A percentile compares a stretch with the other conserved stretches of the same genome.
Evolutionary conservation across 2,113 vertebrate species (phyloP).

Genomic region (Hepsetus odoe): DNA sequence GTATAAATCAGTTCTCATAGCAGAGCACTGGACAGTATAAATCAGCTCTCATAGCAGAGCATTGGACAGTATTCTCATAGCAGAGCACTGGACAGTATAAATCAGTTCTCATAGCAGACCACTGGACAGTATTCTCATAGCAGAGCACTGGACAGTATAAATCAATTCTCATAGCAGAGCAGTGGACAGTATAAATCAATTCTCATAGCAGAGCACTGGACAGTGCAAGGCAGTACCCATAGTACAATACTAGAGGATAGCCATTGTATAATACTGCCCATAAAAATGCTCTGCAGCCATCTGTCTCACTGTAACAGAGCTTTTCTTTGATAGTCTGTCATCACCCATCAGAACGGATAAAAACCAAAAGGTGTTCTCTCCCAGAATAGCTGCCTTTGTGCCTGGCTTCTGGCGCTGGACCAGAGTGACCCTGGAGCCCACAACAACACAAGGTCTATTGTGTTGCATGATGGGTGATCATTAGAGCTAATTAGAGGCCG

Average conservation of each 20-base stretch:
- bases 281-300: slow-evolving; percentile 58
- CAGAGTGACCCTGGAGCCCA: slow-evolving; percentile 58
- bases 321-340: slow-evolving; percentile 63
- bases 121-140: not conserved
- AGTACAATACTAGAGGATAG: not conserved
- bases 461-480: slow-evolving; percentile 61
- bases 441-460: slow-evolving; percentile 69
- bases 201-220: not conserved
- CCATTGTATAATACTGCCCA: no score
- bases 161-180: no score
- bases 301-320: slow-evolving; percentile 62
- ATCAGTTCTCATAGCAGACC: not conserved
- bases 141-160: no score
- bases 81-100: not conserved
- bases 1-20: no score
- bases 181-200: no score
- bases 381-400: slow-evolving; percentile 75
- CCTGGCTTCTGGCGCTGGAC: slow-evolving; percentile 57
- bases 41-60: not conserved
- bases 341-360: slow-evolving; percentile 54
- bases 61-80: not conserved
- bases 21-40: no score
- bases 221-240: not conserved
- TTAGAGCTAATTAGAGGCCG: slow-evolving; percentile 64
- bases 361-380: slow-evolving; percentile 62